Evolutionary conservation across 2,888 invertebrate genomes (phyloP), one percentile per base, ranked within the genome.

Genomic region (Eupithecia subfuscata): DNA sequence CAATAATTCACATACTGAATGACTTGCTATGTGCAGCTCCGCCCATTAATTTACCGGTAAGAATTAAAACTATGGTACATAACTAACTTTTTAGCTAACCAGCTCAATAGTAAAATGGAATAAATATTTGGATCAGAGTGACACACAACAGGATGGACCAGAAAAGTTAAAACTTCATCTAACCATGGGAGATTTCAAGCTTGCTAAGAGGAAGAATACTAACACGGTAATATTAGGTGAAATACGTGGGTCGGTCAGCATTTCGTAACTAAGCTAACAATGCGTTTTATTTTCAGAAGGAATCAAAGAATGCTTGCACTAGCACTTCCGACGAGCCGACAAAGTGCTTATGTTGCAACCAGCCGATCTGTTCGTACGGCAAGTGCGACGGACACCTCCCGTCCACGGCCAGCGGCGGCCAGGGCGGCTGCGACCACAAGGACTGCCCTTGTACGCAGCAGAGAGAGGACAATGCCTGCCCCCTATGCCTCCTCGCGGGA

Each of bases 1-100:
- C 99, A 68, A 98, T 99, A 81, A 98, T 99, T 83, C 99, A 99
- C 91, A 99, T 99, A 91, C 95, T 99, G 82, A 99, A 99, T 91
- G 99, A 99, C 93, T 96, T 99, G 85, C 95, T 99, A 79, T 98
- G 98, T 90, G 98, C 98, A 43, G 97, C 98, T 72, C 97, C 97
- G 7, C 96, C 96, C 77, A 95, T 96, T 64, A 92, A 95, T 30
- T 90, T 95, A 79, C 94, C 95, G 89, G 96, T 96, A 84, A 78
- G 79, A 69, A 75, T 67, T 52, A 45, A 56, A 60, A 37, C 30
- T 22, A 45, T 69, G 63, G 12, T 43, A 68, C 60, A n/a, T 81
- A 73, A 73, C 65, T 77, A 75, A 69, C 60, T 22, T 67, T 65
- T 56, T 48, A 73, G 70, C 73, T 71, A n/a, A 64, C 40, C 52